phyloP scores from a whole-genome alignment of 2,797 vertebrate species.

The Alcedo quadribrachys region DNA sequence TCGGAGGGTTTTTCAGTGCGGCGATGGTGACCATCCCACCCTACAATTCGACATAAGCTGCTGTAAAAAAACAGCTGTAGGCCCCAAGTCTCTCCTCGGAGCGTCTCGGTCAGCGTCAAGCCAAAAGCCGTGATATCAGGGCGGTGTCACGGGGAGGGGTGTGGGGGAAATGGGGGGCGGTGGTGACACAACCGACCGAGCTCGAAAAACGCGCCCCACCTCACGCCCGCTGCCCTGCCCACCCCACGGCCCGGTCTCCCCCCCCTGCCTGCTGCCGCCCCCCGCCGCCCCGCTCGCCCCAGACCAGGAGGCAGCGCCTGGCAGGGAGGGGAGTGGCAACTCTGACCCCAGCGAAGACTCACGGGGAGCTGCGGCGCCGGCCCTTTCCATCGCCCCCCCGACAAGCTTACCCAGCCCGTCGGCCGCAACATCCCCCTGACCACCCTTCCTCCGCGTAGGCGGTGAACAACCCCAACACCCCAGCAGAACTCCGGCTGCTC shows the following conservation, averaged over 20 bases:
- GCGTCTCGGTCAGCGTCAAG: neutral
- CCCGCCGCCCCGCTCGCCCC: neutral
- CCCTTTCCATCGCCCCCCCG: neutral
- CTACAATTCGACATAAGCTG: neutral
- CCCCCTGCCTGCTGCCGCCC: neutral
- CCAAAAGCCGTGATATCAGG: accelerated
- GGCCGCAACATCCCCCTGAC: neutral
- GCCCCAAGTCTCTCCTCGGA: neutral
- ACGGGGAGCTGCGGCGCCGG: neutral
- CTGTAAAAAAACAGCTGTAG: neutral
- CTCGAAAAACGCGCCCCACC: no score
- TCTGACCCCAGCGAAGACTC: no score
- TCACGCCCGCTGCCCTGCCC: neutral
- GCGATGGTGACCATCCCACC: neutral
- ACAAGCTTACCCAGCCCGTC: neutral
- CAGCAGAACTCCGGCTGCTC: neutral
- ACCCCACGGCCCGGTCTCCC: accelerated
- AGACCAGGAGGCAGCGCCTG: neutral
- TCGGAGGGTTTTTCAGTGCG: neutral
- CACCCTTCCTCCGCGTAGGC: accelerated
- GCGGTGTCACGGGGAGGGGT: neutral
- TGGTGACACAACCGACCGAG: neutral
- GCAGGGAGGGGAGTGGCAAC: neutral
- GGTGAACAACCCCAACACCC: accelerated
- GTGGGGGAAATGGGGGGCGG: accelerated